phyloP scores from a whole-genome alignment of 2,113 vertebrate genomes.

The Leucopternis melanops region DNA sequence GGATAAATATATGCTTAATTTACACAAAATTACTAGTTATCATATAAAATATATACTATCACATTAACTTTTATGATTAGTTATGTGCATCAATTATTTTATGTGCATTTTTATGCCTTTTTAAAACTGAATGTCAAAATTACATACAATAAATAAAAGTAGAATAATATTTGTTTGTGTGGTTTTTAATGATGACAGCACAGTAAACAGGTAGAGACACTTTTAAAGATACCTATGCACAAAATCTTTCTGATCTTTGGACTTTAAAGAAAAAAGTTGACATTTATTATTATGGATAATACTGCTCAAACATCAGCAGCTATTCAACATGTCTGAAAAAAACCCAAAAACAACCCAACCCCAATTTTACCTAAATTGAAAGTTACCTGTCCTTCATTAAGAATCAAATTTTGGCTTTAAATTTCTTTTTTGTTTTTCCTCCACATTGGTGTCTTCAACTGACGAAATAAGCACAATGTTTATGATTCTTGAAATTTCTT shows the following conservation, averaged over 20 bases:
- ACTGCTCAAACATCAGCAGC: background rate
- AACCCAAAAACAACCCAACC: background rate
- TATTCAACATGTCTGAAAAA: background rate
- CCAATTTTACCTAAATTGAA: background rate
- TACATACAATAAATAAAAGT: background rate
- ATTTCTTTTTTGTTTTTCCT: background rate
- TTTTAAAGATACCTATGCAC: background rate
- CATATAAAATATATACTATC: background rate
- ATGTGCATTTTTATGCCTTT: background rate
- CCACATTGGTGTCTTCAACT: background rate
- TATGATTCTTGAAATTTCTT: background rate
- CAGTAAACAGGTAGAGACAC: conserved; percentile 32
- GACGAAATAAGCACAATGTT: background rate
- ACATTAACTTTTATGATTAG: background rate
- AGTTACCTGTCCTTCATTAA: background rate
- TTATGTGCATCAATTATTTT: background rate
- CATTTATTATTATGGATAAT: background rate
- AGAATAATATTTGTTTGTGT: background rate
- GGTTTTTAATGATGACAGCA: background rate
- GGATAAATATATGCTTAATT: background rate
- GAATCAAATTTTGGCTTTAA: background rate
- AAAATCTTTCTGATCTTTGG: background rate
- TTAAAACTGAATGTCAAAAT: background rate
- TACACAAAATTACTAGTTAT: background rate
- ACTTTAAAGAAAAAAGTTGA: background rate